Evolutionary conservation across 1,140 invertebrate species (phyloP), one percentile per base, ranked within the genome.

Genomic region (Neelides sp.): DNA sequence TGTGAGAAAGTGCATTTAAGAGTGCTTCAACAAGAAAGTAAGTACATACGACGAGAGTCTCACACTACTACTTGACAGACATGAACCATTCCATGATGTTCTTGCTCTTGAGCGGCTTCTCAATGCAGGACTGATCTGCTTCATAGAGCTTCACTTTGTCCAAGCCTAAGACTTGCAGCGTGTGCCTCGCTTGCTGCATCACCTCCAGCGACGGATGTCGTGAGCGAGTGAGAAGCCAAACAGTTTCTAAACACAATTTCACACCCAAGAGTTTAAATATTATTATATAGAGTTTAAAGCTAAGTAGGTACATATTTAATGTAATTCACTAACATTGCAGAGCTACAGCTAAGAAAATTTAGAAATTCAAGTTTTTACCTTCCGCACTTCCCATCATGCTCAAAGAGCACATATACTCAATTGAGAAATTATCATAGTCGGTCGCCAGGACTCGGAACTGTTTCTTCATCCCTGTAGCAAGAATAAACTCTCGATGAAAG

Each of bases 141-240:
- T 61, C 59, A 23, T 61, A 61, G 47, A 61, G 48, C 39, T 61
- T 61, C n/a, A 57, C 30, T 42, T 61, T 61, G 50, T 61, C 59
- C 35, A 61, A 44, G 4, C 59, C 59, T 10, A 61, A 40, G 20
- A 61, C 59, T 47, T 56, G 52, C 4, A 54, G 48, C 46, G 39
- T 58, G 52, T 51, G 52, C 2, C 48, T 22, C 2, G 59, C 55
- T 50, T 61, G 59, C 37, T 57, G 59, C 55, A 57, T 57, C 1
- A 61, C 55, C 42, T 55, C 55, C 22, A 57, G 50, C 8, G 59
- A 57, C 10, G 59, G 59, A 39, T 51, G 50, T 36, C 59, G 35
- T 37, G 44, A 44, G 28, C 59, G 48, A 4, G 59, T 61, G 12
- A 61, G 34, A 4, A 61, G 52, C 59, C 59, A 61, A 26, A 61